These are phyloP conservation scores for Cheumatopsyche charites DNA, from an alignment of 1,140 invertebrate species.

Conservation along the genomic window DNA sequence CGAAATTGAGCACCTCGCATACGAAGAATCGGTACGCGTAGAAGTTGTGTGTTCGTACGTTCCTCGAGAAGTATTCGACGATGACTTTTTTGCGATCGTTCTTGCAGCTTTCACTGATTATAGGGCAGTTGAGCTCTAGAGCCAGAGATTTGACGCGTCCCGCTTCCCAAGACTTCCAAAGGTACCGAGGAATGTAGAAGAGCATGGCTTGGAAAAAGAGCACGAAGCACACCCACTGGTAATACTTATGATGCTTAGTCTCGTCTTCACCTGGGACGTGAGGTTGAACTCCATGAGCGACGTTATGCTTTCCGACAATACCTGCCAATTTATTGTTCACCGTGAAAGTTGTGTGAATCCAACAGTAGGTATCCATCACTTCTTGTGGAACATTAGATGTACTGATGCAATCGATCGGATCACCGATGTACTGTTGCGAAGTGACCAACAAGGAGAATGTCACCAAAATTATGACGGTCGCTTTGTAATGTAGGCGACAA, in stretches of 20 bases:
- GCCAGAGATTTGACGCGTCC: constrained; percentile 82
- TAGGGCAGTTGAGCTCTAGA: constrained; percentile 82
- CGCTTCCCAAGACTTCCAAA: constrained; percentile 91
- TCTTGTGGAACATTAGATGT: constrained; percentile 81
- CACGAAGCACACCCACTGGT: constrained; percentile 95
- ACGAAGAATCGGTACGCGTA: constrained; percentile 87
- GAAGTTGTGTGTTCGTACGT: constrained; percentile 84
- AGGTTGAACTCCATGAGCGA: constrained; percentile 73
- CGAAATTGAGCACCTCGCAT: constrained; percentile 84
- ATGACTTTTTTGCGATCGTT: constrained; percentile 78
- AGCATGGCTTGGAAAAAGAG: constrained; percentile 91
- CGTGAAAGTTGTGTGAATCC: constrained; percentile 94
- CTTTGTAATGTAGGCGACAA: constrained; percentile 93
- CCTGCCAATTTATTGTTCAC: constrained; percentile 76
- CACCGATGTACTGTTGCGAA: constrained; percentile 93
- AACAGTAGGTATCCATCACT: constrained; percentile 95
- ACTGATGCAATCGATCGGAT: constrained; percentile 94
- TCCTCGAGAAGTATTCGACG: constrained; percentile 82
- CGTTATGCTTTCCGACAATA: constrained; percentile 74
- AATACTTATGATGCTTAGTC: constrained; percentile 92
- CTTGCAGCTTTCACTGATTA: constrained; percentile 80
- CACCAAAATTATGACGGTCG: constrained; percentile 88
- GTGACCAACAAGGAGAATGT: constrained; percentile 92
- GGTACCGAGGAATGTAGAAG: constrained; percentile 90
- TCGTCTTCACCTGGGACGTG: constrained; percentile 78